Evolutionary conservation across 2,113 vertebrate genomes (phyloP), one percentile per base, ranked within the genome.

Genomic region (Zootoca vivipara): DNA sequence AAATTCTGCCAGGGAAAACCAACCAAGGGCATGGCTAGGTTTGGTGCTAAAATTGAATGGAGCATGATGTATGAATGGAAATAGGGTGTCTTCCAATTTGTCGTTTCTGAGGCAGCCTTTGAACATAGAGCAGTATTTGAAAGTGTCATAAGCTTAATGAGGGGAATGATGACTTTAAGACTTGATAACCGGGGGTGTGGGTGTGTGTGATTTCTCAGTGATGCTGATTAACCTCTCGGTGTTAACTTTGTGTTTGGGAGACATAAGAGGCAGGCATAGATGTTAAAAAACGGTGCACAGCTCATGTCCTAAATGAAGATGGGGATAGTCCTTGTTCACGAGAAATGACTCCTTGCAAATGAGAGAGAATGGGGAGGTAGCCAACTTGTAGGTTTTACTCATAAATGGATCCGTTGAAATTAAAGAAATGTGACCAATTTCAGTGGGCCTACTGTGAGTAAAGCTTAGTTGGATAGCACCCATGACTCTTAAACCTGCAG

Each of bases 181-280:
- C 78, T 0, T 65, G 38, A 5, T 52, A 89, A 0, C 78, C 28
- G 46, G 46, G 38, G 38, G 38, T 2, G 38, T 2, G 38, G 38
- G 46, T n/a, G n/a, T 28, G 28, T 82, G 82, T 35, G 81, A 56
- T 30, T 0, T 0, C 6, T 20, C 79, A 83, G 52, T 0, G 2
- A 58, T 67, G 42, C 20, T 81, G 72, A 13, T 28, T 87, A 24
- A 28, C 9, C 2, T 82, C 80, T 56, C 83, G 10, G 40, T 62
- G 69, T 64, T 77, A 4, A 26, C 26, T 26, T 65, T 0, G 22
- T 30, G 22, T 69, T 64, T 42, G 20, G 52, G 18, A n/a, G 28
- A 16, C 15, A 10, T 10, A 52, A 77, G 18, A 30, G 65, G 67
- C 30, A 18, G 24, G 7, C 4, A 3, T 20, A n/a, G 30, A 12